Base-by-base conservation (phyloP, 2,113 vertebrate species). In the Pseudolaguvia tuberculata region DNA sequence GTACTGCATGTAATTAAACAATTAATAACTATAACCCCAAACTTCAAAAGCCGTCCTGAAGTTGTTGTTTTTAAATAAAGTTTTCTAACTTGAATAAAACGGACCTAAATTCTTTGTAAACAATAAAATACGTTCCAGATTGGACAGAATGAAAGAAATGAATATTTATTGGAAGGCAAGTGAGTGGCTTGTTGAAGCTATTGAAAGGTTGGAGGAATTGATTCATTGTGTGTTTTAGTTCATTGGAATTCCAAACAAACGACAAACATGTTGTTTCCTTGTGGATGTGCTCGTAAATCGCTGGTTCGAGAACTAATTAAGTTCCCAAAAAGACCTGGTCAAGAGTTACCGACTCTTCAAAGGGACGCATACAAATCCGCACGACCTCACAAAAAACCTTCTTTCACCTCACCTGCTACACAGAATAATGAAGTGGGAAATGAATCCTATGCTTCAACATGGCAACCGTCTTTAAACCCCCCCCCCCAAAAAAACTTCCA, bases 261-360 rank as follows among this genome's bases (percentile, higher is more conserved):
- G 15, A 20, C n/a, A 76, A 52, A 59, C 47, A 42, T 51, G 74
- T 50, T 25, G 55, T 27, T 76, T 76, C 53, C 47, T 61, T 23
- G 11, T 17, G 66, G 55, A 76, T 61, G 55, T 35, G 1, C 21
- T 15, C 8, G 18, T 25, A 53, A 29, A 45, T 29, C 72, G 25
- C 21, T 52, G 56, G 75, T 70, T 62, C 6, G 47, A 39, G 31
- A 76, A 61, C 75, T 76, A 70, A 76, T 59, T 70, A 70, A 21
- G 56, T 39, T 70, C n/a, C 62, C 47, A 70, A 59, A 23, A 56
- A 76, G 29, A 51, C 15, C 45, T 51, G 74, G n/a, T 61, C 47
- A 61, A 75, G 74, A 75, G 72, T 69, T 58, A 51, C 23, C 31
- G 13, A 69, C 75, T 70, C 58, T 35, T 52, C 31, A 39, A 25